Base-by-base conservation (phyloP, 2,888 invertebrate species). In the Podabrus alpinus region DNA sequence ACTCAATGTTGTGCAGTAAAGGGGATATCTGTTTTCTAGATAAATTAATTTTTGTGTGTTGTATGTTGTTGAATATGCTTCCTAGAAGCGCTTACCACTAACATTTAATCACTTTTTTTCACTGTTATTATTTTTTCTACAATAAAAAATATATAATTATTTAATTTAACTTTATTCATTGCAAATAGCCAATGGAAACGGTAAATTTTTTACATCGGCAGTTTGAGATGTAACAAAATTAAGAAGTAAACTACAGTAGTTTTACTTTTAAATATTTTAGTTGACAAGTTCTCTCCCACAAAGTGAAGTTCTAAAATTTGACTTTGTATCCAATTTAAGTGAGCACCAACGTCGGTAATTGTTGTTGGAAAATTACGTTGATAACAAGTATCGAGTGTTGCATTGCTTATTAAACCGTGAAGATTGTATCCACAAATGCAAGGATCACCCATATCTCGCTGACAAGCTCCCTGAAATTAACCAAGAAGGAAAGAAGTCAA, bases 11-110 rank as follows among this genome's bases (percentile, higher is more conserved):
- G 25, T 2, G 59, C 13, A 24, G 9, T 59, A 15, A 68, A 7
- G 45, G 59, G 3, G 29, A 16, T 21, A 24, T 45, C 1, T 74
- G 71, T 60, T 75, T 71, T 71, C 13, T 71, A 29, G 71, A 75
- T 69, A 75, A 75, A 62, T 69, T 75, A 60, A 60, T 72, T 45
- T 68, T 21, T 71, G 74, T 75, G 15, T 75, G 74, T 25, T 75
- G 71, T 24, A 75, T 71, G 69, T 9, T 75, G 17, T 66, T 68
- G 25, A 75, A 75, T 61, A 68, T 75, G 69, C 62, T 75, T 9
- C 71, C 71, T n/a, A 66, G 59, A 66, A 13, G 4, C 64, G 59
- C 45, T 68, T 72, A 66, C 64, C 11, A 72, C 5, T 60, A 64
- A 61, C 15, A n/a, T 45, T 45, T n/a, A 3, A n/a, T n/a, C n/a